These are phyloP conservation scores for Noctua pronuba DNA, from an alignment of 2,888 invertebrate species.

Conservation along the genomic window DNA sequence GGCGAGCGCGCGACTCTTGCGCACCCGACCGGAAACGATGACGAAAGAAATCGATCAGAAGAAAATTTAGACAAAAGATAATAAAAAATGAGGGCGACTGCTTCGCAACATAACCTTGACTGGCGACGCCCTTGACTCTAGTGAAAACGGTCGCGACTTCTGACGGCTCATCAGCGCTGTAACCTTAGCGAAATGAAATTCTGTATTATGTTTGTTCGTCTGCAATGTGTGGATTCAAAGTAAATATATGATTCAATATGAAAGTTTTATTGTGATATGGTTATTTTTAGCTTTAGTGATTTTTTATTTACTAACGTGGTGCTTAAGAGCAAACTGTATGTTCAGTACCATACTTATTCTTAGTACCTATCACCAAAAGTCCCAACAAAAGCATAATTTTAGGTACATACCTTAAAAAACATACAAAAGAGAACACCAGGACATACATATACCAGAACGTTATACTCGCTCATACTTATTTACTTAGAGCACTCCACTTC, in stretches of 20 bases:
- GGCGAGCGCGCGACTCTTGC: conserved; percentile 70
- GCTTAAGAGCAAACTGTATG: not conserved
- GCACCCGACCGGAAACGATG: conserved; percentile 83
- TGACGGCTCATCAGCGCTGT: conserved; percentile 67
- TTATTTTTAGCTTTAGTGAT: not conserved
- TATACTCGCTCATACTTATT: not conserved
- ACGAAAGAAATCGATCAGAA: conserved; percentile 85
- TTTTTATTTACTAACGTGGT: not conserved
- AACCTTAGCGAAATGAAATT: conserved; percentile 34
- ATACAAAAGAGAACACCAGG: not conserved
- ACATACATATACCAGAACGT: not conserved
- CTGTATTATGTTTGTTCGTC: conserved; percentile 7
- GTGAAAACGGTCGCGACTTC: conserved; percentile 81
- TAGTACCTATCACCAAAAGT: not conserved
- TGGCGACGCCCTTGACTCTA: conserved; percentile 85
- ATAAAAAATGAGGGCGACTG: conserved; percentile 84
- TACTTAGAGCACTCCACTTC: conserved; percentile 10
- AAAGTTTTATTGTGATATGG: not conserved
- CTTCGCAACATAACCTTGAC: conserved; percentile 88
- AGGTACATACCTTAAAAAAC: not conserved
- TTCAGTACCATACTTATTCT: not conserved
- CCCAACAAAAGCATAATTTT: not conserved
- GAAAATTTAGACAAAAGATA: conserved; percentile 83
- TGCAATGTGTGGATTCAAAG: not conserved
- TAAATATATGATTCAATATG: conserved; percentile 1